Evolutionary conservation across 2,888 invertebrate genomes (phyloP).

Genomic region (Entomobrya multifasciata): DNA sequence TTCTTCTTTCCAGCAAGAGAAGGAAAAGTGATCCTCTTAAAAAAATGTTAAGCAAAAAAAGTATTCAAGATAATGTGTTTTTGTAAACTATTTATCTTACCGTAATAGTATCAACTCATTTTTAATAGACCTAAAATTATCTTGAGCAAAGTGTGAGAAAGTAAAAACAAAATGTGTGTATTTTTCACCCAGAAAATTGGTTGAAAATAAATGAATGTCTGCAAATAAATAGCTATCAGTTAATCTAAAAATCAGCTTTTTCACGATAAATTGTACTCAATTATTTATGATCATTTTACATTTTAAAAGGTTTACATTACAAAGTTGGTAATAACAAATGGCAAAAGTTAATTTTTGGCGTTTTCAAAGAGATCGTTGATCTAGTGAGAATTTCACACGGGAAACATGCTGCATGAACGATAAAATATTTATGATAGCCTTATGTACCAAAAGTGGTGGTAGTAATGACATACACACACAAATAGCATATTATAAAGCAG

Average conservation of each 20-base stretch:
- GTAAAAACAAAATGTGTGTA: background rate
- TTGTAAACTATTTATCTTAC: constrained; percentile 50
- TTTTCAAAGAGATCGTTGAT: background rate
- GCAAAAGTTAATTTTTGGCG: constrained; percentile 11
- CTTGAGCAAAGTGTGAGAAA: constrained; percentile 14
- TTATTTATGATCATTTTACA: background rate
- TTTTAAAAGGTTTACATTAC: background rate
- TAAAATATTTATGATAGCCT: constrained; percentile 28
- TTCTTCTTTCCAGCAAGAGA: background rate
- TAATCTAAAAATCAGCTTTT: too few relatives aligned
- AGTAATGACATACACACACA: background rate
- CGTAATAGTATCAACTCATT: constrained; percentile 41
- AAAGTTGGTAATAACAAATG: background rate
- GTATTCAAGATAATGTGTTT: background rate
- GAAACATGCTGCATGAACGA: constrained; percentile 22
- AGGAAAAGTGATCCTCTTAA: background rate
- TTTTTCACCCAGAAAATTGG: background rate
- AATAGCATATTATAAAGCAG: background rate
- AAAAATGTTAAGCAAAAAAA: background rate
- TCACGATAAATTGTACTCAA: background rate
- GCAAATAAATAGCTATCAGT: too few relatives aligned
- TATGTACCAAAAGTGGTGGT: background rate
- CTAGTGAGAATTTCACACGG: constrained; percentile 20
- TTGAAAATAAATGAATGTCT: too few relatives aligned
- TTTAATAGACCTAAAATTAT: constrained; percentile 56